Evolutionary conservation across 2,888 invertebrate species (phyloP), one percentile per base, ranked within the genome.

Genomic region (Marasmarcha lunaedactyla): DNA sequence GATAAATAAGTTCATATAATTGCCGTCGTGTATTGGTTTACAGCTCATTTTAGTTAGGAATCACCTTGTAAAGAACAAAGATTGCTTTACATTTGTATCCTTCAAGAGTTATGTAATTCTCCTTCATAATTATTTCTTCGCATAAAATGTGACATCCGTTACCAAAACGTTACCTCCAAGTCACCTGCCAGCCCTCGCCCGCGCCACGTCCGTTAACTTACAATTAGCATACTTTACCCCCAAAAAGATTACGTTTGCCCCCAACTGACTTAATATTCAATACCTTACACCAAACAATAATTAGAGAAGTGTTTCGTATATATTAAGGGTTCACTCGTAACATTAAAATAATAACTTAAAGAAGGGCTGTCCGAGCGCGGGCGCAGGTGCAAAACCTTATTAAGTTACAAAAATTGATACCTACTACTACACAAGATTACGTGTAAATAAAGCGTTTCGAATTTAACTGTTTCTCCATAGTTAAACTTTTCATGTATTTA

Each of bases 211-310:
- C 34, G 34, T 12, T 34, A 14, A 13, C 44, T 20, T 49, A 37
- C 51, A 63, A 74, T 77, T 74, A 77, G 69, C 74, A 77, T 78
- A 77, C 68, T 63, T 58, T 63, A 55, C 49, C 56, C 55, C 55
- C 49, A 55, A 67, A 74, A 72, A 71, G 59, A 68, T 69, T 65
- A 63, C 59, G 57, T 63, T 65, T 62, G 57, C 60, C 69, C 70
- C 70, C 64, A 59, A 66, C 64, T 46, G 53, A 54, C 59, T 70
- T 70, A 73, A 73, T 72, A 74, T 76, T 74, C 76, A 71, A 77
- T 81, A 76, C 76, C 61, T 76, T 76, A 71, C 73, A 78, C 78
- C 70, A 72, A 79, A 79, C 73, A 70, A 73, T 79, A 74, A 81
- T 74, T 77, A 77, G 67, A 49, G 53, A 55, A 61, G 63, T 68